Conservation (phyloP, 2,797 vertebrate species). For the Pyrocephalus nanus region DNA sequence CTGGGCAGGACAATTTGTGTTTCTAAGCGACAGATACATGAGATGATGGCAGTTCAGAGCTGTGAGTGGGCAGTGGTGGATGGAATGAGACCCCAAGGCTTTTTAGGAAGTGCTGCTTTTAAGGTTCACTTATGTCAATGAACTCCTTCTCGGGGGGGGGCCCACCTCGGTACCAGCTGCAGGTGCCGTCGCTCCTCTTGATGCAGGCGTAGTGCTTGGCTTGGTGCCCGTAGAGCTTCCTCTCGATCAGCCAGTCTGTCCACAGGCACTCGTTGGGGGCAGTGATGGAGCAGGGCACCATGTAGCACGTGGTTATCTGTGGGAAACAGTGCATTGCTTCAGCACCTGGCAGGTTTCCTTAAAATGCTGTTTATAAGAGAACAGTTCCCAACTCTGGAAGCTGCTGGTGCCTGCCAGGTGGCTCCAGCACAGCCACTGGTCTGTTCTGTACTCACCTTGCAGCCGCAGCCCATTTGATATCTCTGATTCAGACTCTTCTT, state of each 20-base stretch:
- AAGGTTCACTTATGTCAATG: slow-evolving; percentile 88
- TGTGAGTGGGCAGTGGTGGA: not conserved
- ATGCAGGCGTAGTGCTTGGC: slow-evolving; percentile 89
- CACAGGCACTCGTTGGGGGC: slow-evolving; percentile 89
- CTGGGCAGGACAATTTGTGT: slow-evolving; percentile 8
- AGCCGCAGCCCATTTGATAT: slow-evolving; percentile 92
- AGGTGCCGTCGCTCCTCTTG: slow-evolving; percentile 84
- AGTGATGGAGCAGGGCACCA: slow-evolving; percentile 80
- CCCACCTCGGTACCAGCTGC: slow-evolving; percentile 88
- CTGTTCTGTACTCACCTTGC: slow-evolving; percentile 82
- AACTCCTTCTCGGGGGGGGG: slow-evolving; percentile 86
- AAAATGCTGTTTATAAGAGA: not conserved
- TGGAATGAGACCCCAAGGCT: slow-evolving; percentile 25
- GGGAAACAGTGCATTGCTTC: not conserved
- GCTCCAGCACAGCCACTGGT: not conserved
- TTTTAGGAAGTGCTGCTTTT: slow-evolving; percentile 39
- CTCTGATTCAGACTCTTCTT: slow-evolving; percentile 91
- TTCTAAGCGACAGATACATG: slow-evolving; percentile 24
- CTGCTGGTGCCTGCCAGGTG: not conserved
- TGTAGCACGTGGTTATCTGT: slow-evolving; percentile 90
- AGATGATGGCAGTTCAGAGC: slow-evolving; percentile 30
- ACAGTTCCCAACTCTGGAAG: not conserved
- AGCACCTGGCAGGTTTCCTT: not conserved
- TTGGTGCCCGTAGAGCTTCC: slow-evolving; percentile 85
- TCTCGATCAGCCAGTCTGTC: slow-evolving; percentile 89